A percentile compares a stretch with the other conserved stretches of the same genome.
phyloP scores from a whole-genome alignment of 2,113 vertebrate genomes.

The Scomber japonicus region DNA sequence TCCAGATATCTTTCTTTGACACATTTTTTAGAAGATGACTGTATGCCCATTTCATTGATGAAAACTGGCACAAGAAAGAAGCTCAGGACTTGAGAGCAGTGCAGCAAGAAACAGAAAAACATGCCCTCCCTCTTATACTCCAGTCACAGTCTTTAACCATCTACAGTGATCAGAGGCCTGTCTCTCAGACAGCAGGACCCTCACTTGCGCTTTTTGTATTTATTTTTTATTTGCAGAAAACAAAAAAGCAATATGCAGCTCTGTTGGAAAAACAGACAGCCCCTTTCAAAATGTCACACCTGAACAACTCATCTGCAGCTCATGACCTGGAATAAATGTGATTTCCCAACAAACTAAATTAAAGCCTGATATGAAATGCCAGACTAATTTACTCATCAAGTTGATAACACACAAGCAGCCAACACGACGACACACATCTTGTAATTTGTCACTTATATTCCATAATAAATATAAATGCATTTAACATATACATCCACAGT shows the following conservation, averaged over 20 bases:
- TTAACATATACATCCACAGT: slow-evolving; percentile 13
- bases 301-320: slow-evolving; percentile 35
- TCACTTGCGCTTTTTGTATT: not conserved
- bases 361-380: slow-evolving; percentile 52
- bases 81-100: not conserved
- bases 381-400: slow-evolving; percentile 41
- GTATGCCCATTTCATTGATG: not conserved
- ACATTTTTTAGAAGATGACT: not conserved
- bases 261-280: slow-evolving; percentile 8
- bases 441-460: not conserved
- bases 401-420: not conserved
- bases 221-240: not conserved
- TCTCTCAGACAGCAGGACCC: not conserved
- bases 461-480: slow-evolving; percentile 25
- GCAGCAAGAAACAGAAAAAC: not conserved
- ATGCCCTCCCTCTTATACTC: not conserved
- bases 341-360: slow-evolving; percentile 32
- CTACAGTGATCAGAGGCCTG: slow-evolving; percentile 4
- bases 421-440: not conserved
- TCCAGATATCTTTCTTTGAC: not conserved
- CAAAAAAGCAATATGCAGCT: slow-evolving; percentile 4
- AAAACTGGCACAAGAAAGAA: slow-evolving; percentile 16
- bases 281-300: slow-evolving; percentile 49
- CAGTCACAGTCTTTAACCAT: slow-evolving; percentile 1
- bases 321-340: slow-evolving; percentile 29